Evolutionary conservation across 2,113 vertebrate genomes (phyloP).

Genomic region (Apteryx owenii): DNA sequence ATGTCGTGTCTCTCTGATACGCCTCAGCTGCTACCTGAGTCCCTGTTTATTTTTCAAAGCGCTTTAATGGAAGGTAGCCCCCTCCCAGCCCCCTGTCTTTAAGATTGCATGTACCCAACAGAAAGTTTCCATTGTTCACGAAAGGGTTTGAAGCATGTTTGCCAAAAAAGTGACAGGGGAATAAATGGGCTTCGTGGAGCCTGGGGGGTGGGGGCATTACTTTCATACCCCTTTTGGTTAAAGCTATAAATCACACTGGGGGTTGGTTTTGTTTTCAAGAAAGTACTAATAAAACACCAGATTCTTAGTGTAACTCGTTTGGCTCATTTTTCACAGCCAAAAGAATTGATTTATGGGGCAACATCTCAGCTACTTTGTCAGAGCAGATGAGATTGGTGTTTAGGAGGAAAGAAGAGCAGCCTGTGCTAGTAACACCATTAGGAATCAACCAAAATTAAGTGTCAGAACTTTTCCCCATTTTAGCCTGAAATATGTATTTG

Average conservation of each 20-base stretch:
- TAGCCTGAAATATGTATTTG: fast-evolving
- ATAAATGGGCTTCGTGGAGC: constrained; percentile 55
- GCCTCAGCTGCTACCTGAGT: constrained; percentile 61
- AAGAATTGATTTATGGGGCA: constrained; percentile 65
- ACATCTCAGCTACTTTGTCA: background rate
- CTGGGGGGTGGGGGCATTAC: constrained; percentile 51
- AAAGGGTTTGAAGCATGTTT: constrained; percentile 50
- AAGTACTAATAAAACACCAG: constrained; percentile 68
- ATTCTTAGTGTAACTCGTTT: constrained; percentile 69
- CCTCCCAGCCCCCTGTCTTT: background rate
- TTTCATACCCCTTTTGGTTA: constrained; percentile 67
- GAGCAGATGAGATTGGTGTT: constrained; percentile 14
- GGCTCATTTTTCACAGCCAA: constrained; percentile 69
- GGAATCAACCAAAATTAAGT: background rate
- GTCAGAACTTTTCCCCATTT: background rate
- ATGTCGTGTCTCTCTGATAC: constrained; percentile 10
- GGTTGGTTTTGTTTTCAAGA: constrained; percentile 67
- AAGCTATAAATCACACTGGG: constrained; percentile 65
- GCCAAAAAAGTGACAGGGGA: constrained; percentile 70
- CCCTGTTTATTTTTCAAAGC: constrained; percentile 69
- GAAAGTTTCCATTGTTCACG: constrained; percentile 70
- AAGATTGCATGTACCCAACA: constrained; percentile 47
- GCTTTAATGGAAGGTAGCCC: constrained; percentile 46
- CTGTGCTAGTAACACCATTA: background rate
- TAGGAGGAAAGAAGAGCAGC: background rate